phyloP scores from a whole-genome alignment of 2,797 vertebrate genomes.

The Lates japonicus region DNA sequence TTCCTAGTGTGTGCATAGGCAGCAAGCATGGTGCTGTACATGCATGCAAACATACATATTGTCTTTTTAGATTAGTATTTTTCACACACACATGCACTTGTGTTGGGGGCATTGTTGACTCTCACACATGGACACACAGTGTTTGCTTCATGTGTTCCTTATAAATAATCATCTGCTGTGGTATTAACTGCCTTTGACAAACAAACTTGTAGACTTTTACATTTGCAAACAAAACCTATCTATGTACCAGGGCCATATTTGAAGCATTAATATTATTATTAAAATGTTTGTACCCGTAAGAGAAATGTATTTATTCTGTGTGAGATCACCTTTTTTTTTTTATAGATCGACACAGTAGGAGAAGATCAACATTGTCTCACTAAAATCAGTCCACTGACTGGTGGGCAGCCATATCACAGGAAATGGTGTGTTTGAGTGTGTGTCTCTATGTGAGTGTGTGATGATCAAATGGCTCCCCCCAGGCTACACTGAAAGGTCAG shows the following conservation, averaged over 20 bases:
- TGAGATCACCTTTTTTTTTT: background rate
- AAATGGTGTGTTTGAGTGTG: slow-evolving; percentile 63
- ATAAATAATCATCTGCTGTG: background rate
- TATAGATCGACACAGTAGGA: background rate
- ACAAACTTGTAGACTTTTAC: too few species aligned
- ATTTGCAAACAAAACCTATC: too few species aligned
- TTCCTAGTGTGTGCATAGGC: background rate
- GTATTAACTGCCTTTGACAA: too few species aligned
- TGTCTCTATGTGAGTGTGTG: slow-evolving; percentile 21
- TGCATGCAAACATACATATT: background rate
- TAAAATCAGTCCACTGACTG: slow-evolving; percentile 57
- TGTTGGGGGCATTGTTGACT: background rate
- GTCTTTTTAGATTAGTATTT: background rate
- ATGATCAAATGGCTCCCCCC: slow-evolving; percentile 80
- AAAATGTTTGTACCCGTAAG: background rate
- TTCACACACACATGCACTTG: background rate
- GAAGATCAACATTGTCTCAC: slow-evolving; percentile 34
- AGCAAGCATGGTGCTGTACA: background rate
- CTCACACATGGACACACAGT: background rate
- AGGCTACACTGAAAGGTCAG: slow-evolving; percentile 82
- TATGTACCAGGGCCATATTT: background rate
- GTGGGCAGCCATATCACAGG: slow-evolving; percentile 68
- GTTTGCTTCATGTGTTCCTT: background rate
- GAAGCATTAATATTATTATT: background rate
- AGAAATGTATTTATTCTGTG: background rate